Percentiles rank a stretch among this genome's conserved stretches.
phyloP scores from a whole-genome alignment of 1,140 invertebrate species.

The Pseudomyrmex sp. region DNA sequence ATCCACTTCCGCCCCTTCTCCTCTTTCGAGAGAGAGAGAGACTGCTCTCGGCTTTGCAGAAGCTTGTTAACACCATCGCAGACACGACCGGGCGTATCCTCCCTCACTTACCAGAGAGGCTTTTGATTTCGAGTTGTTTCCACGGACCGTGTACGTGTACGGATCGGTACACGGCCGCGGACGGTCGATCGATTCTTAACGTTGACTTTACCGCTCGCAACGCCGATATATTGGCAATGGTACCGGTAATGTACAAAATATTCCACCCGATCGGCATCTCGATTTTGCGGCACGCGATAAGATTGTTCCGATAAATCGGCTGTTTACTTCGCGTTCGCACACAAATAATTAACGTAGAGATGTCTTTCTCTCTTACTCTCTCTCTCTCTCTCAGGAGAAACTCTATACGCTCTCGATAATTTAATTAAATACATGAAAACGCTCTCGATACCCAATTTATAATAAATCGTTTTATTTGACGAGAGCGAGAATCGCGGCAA shows the following conservation, averaged over 20 bases:
- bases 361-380: too few relatives aligned
- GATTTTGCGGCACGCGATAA: too few relatives aligned
- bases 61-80: conserved; percentile 65
- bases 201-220: background rate
- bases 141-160: conserved; percentile 2
- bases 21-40: background rate
- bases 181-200: conserved; percentile 52
- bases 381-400: too few relatives aligned
- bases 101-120: conserved; percentile 25
- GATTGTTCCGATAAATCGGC: background rate
- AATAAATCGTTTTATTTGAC: background rate
- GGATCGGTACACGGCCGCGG: conserved; percentile 12
- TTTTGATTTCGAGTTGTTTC: conserved; percentile 61
- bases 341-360: background rate
- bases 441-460: background rate
- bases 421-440: background rate
- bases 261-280: too few relatives aligned
- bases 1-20: too few relatives aligned
- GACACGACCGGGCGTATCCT: conserved; percentile 46
- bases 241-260: too few relatives aligned
- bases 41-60: conserved; percentile 60
- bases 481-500: background rate
- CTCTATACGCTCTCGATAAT: too few relatives aligned
- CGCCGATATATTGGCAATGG: too few relatives aligned
- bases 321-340: background rate